These are phyloP conservation scores for Alviniconcha marisindica DNA, from an alignment of 1,140 invertebrate genomes.

Conservation along the genomic window DNA sequence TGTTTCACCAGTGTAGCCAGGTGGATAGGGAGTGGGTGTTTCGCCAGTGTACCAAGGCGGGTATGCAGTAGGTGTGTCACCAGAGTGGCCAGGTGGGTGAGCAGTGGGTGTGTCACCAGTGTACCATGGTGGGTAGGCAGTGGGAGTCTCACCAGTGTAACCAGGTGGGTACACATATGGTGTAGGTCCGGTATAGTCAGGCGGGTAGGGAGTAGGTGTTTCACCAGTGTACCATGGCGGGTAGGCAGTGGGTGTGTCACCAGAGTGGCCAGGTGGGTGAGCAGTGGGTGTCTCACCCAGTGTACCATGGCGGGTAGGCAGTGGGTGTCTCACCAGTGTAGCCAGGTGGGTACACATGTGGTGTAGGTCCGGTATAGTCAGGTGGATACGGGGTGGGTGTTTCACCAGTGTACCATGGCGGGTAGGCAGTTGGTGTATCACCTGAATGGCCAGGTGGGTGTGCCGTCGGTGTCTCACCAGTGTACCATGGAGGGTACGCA, in stretches of 20 bases:
- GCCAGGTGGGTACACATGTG: constrained; percentile 4
- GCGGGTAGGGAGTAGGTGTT: constrained; percentile 29
- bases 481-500: constrained; percentile 28
- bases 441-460: constrained; percentile 1
- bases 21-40: constrained; percentile 34
- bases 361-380: constrained; percentile 1
- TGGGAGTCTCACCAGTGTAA: neutral
- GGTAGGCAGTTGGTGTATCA: constrained; percentile 29
- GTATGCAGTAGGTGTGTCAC: constrained; percentile 3
- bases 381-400: constrained; percentile 29
- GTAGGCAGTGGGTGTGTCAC: constrained; percentile 27
- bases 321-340: constrained; percentile 31
- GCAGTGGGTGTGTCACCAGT: constrained; percentile 24
- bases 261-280: constrained; percentile 4
- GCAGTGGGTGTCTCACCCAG: constrained; percentile 22
- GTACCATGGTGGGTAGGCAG: constrained; percentile 5
- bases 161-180: constrained; percentile 2
- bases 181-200: neutral
- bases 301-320: constrained; percentile 29
- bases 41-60: constrained; percentile 21
- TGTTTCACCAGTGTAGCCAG: constrained; percentile 4
- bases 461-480: constrained; percentile 26
- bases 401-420: constrained; percentile 18
- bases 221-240: constrained; percentile 26
- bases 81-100: constrained; percentile 27